Evolutionary conservation across 2,888 invertebrate species (phyloP), one percentile per base, ranked within the genome.

Genomic region (Malacosoma neustria): DNA sequence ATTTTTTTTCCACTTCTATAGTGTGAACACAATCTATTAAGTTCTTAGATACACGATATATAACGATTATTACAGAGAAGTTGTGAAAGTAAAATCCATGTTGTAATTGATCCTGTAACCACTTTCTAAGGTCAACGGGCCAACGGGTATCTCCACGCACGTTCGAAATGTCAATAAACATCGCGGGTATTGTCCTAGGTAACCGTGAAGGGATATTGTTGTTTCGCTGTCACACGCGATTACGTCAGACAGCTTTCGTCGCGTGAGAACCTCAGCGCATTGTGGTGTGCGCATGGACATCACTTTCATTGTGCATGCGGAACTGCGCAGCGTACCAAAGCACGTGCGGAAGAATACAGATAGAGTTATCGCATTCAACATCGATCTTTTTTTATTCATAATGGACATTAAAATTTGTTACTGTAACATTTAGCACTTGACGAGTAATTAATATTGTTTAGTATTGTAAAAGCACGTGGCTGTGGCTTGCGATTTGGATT

Each of bases 231-330:
- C 52, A 51, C 49, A 45, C 39, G 35, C 36, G 45, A 61, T 80
- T 80, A 70, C 77, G 69, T 79, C 73, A 80, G 45, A 46, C 5
- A 22, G 64, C 72, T 77, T 77, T 79, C 75, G 61, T 75, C 69
- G 74, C 80, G 76, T 84, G 82, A 72, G 84, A 84, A 84, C 67
- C 66, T 57, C 54, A 43, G 54, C 49, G 51, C 57, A 61, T 62
- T 64, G 63, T 60, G 49, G 51, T 43, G 47, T 38, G 46, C 41
- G 49, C 45, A 57, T 54, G 61, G 59, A 62, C 70, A 69, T 74
- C 76, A 76, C 76, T 81, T 81, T 79, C 80, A 63, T 74, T 69
- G 69, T 64, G 61, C 54, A 57, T 61, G 60, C 61, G 61, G 65
- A 69, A 68, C 64, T 55, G 46, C 46, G 49, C 47, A 42, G 42